Percentiles rank a stretch among this genome's conserved stretches.
phyloP scores from a whole-genome alignment of 2,113 vertebrate genomes.

The Odocoileus hemionus region DNA sequence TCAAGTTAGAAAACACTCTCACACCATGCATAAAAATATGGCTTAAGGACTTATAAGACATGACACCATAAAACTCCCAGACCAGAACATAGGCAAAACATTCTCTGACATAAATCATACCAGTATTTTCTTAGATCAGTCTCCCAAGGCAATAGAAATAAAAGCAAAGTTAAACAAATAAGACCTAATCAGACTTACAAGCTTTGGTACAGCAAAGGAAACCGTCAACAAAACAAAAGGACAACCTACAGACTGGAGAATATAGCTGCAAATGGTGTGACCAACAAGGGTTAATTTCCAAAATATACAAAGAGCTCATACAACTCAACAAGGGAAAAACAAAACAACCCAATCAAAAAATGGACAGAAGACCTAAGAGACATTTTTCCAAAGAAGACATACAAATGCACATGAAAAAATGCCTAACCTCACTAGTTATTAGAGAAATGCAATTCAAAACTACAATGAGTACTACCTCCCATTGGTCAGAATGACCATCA shows the following conservation, averaged over 20 bases:
- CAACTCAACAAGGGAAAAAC: not conserved
- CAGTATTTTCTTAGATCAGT: not conserved
- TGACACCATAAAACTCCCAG: not conserved
- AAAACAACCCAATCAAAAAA: not conserved
- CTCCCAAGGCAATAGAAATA: not conserved
- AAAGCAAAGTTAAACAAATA: not conserved
- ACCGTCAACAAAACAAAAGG: not conserved
- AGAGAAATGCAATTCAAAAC: not conserved
- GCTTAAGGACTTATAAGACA: not conserved
- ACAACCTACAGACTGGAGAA: not conserved
- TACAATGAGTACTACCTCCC: not conserved
- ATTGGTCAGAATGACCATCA: not conserved
- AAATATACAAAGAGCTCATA: not conserved
- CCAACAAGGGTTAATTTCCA: not conserved
- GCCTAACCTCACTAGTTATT: not conserved
- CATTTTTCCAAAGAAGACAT: not conserved
- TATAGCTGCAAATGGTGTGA: not conserved
- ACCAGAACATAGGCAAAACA: not conserved
- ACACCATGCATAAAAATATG: not conserved
- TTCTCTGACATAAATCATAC: not conserved
- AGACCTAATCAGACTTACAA: not conserved
- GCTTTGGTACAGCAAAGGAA: not conserved
- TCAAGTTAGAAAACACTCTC: not conserved
- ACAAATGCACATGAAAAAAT: not conserved
- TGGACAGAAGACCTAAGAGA: not conserved